Base-by-base conservation (phyloP, 2,113 vertebrate genomes). In the Barnardius zonarius region DNA sequence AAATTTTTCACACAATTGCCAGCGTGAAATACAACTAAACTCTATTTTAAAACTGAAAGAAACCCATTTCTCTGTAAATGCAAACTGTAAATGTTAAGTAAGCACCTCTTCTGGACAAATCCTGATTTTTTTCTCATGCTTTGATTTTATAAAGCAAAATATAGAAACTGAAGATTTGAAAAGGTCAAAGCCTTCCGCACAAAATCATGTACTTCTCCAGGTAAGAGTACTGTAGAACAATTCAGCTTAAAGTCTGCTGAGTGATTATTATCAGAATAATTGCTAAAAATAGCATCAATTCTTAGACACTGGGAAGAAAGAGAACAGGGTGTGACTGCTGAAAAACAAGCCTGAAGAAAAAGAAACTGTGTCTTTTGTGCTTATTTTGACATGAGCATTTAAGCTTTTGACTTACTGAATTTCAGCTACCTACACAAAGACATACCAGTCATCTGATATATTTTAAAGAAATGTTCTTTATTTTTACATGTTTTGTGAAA, bases 231-330 rank as follows among this genome's bases (percentile, higher is more conserved):
- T 59, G 37, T 18, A 62, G 22, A 94, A 74, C 27, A 90, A 88
- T 46, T 83, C 70, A 80, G 33, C 70, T 68, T 57, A 64, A 84
- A 44, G 63, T 85, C 76, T 68, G 43, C 48, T 30, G 43, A 90
- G 68, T 57, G 88, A 90, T 70, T 90, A 88, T 74, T 93, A 92
- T 31, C 88, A 75, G 85, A 93, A 75, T 35, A 83, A 90, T 86
- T 92, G 78, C 93, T 93, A 93, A 96, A 94, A 82, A 95, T 78
- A 95, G 57, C 28, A 80, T 22, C 44, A 74, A 74, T 77, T 83
- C 67, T 59, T 78, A 63, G 48, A 64, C 67, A 39, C 55, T 81
- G 39, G 30, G 51, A 90, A 46, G 46, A 90, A 95, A 79, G 52
- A 79, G 37, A 89, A 92, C 68, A 70, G 27, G 25, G 19, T 61